phyloP scores from a whole-genome alignment of 2,113 vertebrate species.

The Nesogale talazaci region DNA sequence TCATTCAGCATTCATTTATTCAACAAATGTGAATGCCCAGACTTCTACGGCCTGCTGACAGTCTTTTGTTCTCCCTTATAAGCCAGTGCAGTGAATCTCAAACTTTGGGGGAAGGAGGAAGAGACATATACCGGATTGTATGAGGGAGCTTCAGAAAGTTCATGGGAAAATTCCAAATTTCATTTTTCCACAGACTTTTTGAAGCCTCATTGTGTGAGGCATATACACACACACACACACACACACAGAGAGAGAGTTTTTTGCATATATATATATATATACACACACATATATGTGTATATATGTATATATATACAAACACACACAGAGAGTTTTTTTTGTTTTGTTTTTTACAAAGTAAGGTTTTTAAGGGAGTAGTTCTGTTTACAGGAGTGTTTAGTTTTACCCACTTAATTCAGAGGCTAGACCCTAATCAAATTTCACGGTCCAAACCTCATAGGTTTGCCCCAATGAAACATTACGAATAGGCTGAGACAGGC shows the following conservation, averaged over 20 bases:
- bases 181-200: too few species aligned
- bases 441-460: neutral
- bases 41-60: neutral
- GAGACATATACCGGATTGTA: neutral
- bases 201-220: too few species aligned
- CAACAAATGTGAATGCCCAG: neutral
- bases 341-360: too few species aligned
- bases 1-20: conserved; percentile 49
- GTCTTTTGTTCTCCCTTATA: neutral
- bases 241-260: conserved; percentile 5
- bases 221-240: neutral
- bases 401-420: conserved; percentile 6
- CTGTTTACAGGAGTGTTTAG: neutral
- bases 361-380: neutral
- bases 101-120: neutral
- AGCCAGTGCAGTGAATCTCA: neutral
- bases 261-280: too few species aligned
- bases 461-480: neutral
- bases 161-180: too few species aligned
- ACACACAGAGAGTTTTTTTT: conserved; percentile 5
- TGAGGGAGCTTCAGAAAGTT: too few species aligned
- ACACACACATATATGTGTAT: neutral
- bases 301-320: neutral
- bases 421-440: neutral
- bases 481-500: conserved; percentile 14